Evolutionary conservation across 2,797 vertebrate genomes (phyloP).

Genomic region (Valencia hispanica): DNA sequence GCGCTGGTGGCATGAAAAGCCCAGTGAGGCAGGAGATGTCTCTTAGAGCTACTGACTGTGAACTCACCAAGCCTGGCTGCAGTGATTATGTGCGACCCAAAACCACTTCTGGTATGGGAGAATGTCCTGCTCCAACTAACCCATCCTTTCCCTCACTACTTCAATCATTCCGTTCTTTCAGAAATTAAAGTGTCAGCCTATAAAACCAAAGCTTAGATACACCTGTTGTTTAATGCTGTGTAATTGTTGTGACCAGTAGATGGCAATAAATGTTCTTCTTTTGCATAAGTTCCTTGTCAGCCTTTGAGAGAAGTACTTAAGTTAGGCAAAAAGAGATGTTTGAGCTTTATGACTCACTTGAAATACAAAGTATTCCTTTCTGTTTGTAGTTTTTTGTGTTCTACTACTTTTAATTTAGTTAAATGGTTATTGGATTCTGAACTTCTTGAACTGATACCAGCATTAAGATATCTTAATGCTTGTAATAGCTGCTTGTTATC

Average conservation of each 20-base stretch:
- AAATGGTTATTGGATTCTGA: not conserved
- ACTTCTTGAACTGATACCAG: not conserved
- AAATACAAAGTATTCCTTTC: not conserved
- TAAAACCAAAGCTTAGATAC: not conserved
- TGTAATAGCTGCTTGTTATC: too few relatives aligned
- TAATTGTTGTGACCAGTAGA: slow-evolving; percentile 63
- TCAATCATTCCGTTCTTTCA: slow-evolving; percentile 49
- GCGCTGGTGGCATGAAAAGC: not conserved
- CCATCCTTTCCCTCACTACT: slow-evolving; percentile 7
- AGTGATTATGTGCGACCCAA: not conserved
- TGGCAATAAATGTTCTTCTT: slow-evolving; percentile 70
- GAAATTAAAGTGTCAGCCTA: slow-evolving; percentile 6
- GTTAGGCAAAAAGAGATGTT: slow-evolving; percentile 10
- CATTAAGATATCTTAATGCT: too few relatives aligned
- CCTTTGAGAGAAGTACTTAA: not conserved
- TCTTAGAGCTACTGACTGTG: not conserved
- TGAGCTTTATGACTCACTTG: slow-evolving; percentile 1
- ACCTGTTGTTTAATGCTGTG: slow-evolving; percentile 10
- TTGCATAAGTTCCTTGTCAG: slow-evolving; percentile 11
- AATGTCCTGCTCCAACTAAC: not conserved
- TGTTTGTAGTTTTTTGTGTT: not conserved
- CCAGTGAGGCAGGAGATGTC: slow-evolving; percentile 2
- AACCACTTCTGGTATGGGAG: slow-evolving; percentile 13
- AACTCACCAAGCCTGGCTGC: not conserved
- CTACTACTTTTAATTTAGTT: not conserved